Base-by-base conservation (phyloP, 2,797 vertebrate genomes). In the Gallinago nigripennis region DNA sequence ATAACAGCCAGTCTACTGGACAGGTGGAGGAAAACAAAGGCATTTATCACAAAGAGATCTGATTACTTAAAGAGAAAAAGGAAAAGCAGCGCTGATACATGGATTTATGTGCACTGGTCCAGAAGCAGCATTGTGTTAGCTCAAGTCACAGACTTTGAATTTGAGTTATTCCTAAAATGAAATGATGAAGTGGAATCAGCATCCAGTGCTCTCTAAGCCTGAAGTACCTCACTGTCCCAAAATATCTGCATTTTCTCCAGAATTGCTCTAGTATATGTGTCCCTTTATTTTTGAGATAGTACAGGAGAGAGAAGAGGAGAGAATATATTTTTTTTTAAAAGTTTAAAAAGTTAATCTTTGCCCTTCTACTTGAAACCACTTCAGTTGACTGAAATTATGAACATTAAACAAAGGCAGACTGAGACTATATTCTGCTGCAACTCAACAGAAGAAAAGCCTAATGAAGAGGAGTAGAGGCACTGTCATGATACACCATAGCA, bases 1-100 rank as follows among this genome's bases (percentile, higher is more conserved):
- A 72, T 86, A 95, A 90, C 54, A 88, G 41, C 9, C 37, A 81
- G 28, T 78, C 66, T 83, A 79, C 37, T 76, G 86, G 73, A 90
- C 69, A 92, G 70, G 77, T 72, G 60, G 70, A 88, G 37, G 66
- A 96, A 97, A 96, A 95, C 77, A 92, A 95, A 95, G 57, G 37
- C 72, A 95, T 95, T 61, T 8, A 94, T 96, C 94, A 95, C 63
- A 75, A 48, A 70, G 45, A 72, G 24, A 83, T 83, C 15, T 46
- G 50, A 57, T 35, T 90, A 61, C 51, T 91, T 61, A 81, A 86
- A 92, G 56, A 73, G 43, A 64, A 82, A 81, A 86, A 46, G 31
- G 57, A 68, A 82, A 86, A 82, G 33, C 37, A 91, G 73, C 33
- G 69, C 33, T 53, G 66, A 92, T 93, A 82, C 17, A 54, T 24